phyloP scores from a whole-genome alignment of 1,140 invertebrate genomes.

The Neocloeon triangulifer region DNA sequence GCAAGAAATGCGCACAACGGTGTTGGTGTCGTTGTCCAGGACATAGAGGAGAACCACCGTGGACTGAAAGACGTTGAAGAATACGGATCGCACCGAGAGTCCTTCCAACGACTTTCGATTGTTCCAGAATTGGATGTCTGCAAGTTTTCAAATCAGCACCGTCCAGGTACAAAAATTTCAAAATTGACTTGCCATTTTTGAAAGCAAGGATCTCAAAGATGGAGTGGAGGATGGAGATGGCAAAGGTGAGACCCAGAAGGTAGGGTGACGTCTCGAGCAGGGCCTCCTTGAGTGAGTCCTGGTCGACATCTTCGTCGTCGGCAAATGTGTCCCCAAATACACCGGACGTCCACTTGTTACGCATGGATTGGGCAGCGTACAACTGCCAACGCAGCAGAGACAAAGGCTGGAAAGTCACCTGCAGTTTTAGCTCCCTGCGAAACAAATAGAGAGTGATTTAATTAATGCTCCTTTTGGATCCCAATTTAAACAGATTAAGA shows the following conservation, averaged over 20 bases:
- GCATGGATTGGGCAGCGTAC: conserved; percentile 77
- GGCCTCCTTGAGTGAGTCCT: conserved; percentile 93
- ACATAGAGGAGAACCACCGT: conserved; percentile 89
- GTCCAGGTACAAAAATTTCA: background rate
- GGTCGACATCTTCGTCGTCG: conserved; percentile 68
- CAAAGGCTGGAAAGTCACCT: conserved; percentile 79
- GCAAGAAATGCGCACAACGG: conserved; percentile 78
- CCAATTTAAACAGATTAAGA: too few relatives aligned
- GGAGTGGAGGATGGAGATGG: conserved; percentile 87
- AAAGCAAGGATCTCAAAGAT: conserved; percentile 97
- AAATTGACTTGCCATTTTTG: conserved; percentile 63
- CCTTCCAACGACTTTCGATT: conserved; percentile 93
- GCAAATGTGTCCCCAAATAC: conserved; percentile 33
- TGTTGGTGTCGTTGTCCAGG: conserved; percentile 95
- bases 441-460: too few relatives aligned
- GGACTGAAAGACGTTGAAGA: conserved; percentile 96
- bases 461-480: conserved; percentile 1
- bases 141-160: conserved; percentile 17
- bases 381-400: conserved; percentile 96
- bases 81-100: conserved; percentile 92
- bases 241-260: conserved; percentile 73
- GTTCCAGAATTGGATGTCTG: conserved; percentile 99
- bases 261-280: conserved; percentile 94
- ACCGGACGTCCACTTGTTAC: conserved; percentile 41
- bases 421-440: conserved; percentile 27